Evolutionary conservation across 2,888 invertebrate species (phyloP), one percentile per base, ranked within the genome.

Genomic region (Sycophila texana): DNA sequence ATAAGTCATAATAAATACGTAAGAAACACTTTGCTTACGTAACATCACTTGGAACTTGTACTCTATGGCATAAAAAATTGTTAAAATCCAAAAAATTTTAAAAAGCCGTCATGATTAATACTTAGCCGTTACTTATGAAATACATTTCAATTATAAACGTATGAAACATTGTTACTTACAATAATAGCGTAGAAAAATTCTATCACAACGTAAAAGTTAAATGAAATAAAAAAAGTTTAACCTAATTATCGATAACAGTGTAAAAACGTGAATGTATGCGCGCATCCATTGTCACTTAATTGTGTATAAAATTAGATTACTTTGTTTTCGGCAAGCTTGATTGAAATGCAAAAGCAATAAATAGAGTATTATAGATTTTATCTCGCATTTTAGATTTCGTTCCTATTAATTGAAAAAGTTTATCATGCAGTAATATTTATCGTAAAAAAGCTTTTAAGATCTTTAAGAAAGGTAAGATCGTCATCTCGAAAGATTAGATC

Each of bases 401-500:
- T 74, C 26, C 20, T 78, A 73, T 39, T 49, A 65, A 18, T 74
- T 70, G 58, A 70, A 53, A 68, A 39, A 53, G 60, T 55, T 30
- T 4, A 74, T 30, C n/a, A 55, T 67, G 53, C 49, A 39, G 22
- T 61, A 63, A 57, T 39, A 47, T 66, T 55, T 79, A 60, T 61
- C 30, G 12, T 67, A 65, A 79, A 81, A 81, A 79, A 70, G 47
- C 60, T 63, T 71, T 78, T 39, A 60, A 73, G 39, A 47, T 71
- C 22, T 47, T 68, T 77, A 79, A 74, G 63, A 85, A 80, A 84
- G 79, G 82, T 87, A 88, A 81, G 87, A 87, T 81, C 87, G 89
- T 90, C 90, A 90, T 90, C 90, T 90, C 57, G 90, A 90, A 83
- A 90, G 88, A 86, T 89, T 89, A 26, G 90, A 90, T 80, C 89